Evolutionary conservation across 2,888 invertebrate species (phyloP), one percentile per base, ranked within the genome.

Genomic region (Hyposoter didymator): DNA sequence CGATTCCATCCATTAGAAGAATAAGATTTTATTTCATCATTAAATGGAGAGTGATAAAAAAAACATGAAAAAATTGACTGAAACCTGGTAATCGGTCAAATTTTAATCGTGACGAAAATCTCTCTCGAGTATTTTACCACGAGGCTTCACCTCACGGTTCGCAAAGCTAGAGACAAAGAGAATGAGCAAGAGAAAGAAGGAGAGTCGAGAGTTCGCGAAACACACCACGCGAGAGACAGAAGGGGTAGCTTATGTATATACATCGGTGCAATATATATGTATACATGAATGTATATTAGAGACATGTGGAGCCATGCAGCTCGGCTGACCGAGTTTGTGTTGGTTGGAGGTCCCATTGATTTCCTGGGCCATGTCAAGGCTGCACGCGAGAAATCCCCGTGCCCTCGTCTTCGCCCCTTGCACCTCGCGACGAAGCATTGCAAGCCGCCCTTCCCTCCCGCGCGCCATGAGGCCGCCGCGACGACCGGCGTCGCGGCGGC

Each of bases 321-420:
- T 86, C 84, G 89, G 90, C 88, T 91, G 91, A 91, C 92, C 92
- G 92, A 92, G 92, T 92, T 92, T 91, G 90, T 90, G 91, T 91
- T 90, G 88, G 91, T 91, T 92, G 92, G 93, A 93, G 93, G 93
- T 93, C 93, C 93, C 93, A 94, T 94, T 94, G 93, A 94, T 94
- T 94, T 94, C 92, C 91, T 92, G 90, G 92, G 91, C 92, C 93
- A 92, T 94, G 93, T 94, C 93, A 94, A 93, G 93, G 93, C 93
- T 93, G 93, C 93, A 92, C 93, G 93, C 93, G 93, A 93, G 92
- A 89, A 90, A 89, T 89, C 88, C 90, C 90, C 87, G 79, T 85
- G 89, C 90, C 90, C 85, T 88, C 90, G 87, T 87, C 90, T 87
- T 87, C 88, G 86, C 87, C 89, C 88, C 59, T 78, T 70, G 69